These are phyloP conservation scores for Lochmaea capreae DNA, from an alignment of 2,888 invertebrate genomes.

Conservation along the genomic window DNA sequence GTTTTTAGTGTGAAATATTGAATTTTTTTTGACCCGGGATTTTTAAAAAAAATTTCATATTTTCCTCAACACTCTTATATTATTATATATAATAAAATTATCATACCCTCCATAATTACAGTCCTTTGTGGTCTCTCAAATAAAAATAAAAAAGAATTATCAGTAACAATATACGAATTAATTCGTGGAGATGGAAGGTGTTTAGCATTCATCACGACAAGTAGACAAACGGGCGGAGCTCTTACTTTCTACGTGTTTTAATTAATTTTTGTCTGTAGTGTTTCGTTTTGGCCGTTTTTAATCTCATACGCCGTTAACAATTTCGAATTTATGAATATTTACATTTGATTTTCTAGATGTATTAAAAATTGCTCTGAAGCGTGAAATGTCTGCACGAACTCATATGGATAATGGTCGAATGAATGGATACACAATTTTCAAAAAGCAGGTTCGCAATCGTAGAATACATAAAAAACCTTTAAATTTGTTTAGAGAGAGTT, in stretches of 20 bases:
- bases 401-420: conserved; percentile 22
- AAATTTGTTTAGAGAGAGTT: neutral
- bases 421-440: neutral
- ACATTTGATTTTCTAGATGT: conserved; percentile 48
- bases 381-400: conserved; percentile 9
- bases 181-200: conserved; percentile 39
- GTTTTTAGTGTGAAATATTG: too few relatives aligned
- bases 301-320: conserved; percentile 50
- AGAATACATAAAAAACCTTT: neutral
- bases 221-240: conserved; percentile 46
- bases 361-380: conserved; percentile 42
- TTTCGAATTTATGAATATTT: conserved; percentile 52
- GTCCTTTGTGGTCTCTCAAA: neutral
- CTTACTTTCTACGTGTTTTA: conserved; percentile 53
- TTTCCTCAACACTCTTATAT: too few relatives aligned
- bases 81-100: neutral
- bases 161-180: conserved; percentile 21
- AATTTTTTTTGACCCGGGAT: too few relatives aligned
- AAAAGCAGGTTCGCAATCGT: neutral
- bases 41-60: too few relatives aligned
- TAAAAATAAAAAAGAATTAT: neutral
- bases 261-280: conserved; percentile 55
- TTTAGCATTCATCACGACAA: conserved; percentile 51
- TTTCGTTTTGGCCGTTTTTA: conserved; percentile 49
- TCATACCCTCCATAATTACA: neutral